phyloP scores from a whole-genome alignment of 2,888 invertebrate genomes.

The Calameuta pallipes region DNA sequence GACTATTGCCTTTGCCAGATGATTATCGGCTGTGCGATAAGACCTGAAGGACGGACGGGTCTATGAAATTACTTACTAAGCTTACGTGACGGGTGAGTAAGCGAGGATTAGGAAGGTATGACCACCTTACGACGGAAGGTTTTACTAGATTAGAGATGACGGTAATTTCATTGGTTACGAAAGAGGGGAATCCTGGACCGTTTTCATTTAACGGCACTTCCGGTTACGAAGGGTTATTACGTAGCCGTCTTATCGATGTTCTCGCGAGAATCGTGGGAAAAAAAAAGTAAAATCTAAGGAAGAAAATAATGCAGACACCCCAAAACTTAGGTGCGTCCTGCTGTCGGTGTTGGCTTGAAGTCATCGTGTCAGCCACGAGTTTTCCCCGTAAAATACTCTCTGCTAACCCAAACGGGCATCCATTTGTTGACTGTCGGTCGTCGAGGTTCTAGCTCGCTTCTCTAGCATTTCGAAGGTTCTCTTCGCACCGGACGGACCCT shows the following conservation, averaged over 20 bases:
- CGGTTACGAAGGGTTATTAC: neutral
- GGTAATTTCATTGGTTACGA: conserved; percentile 7
- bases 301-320: neutral
- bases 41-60: neutral
- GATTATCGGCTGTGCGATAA: neutral
- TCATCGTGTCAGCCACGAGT: conserved; percentile 22
- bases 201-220: neutral
- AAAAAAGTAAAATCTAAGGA: neutral
- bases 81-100: neutral
- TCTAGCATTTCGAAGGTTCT: conserved; percentile 8
- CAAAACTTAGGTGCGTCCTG: neutral
- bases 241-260: neutral
- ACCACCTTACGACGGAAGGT: neutral
- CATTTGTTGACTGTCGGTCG: conserved; percentile 58
- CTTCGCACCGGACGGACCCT: conserved; percentile 6
- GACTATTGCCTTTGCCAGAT: neutral
- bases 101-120: neutral
- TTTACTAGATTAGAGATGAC: neutral
- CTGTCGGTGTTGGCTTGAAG: neutral
- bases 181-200: neutral
- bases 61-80: neutral
- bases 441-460: conserved; percentile 19
- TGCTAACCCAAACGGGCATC: conserved; percentile 53
- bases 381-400: conserved; percentile 52
- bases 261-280: neutral